Base-by-base conservation (phyloP, 1,140 invertebrate genomes). In the Subanguina moxae region DNA sequence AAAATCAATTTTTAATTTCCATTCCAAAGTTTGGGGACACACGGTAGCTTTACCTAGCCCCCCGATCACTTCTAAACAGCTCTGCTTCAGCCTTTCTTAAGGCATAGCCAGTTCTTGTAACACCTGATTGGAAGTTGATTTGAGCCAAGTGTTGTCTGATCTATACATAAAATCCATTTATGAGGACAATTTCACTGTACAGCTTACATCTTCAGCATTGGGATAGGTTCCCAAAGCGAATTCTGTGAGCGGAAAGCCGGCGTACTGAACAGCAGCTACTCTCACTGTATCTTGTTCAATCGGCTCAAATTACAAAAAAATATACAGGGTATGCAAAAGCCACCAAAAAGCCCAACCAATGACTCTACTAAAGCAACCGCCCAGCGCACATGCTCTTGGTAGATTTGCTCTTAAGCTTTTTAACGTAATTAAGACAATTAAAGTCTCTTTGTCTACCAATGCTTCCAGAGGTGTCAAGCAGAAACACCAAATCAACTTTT, bases 201-300 rank as follows among this genome's bases (percentile, higher is more conserved):
- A 62, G 19, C 76, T 48, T 30, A 78, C 76, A 57, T 78, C 70
- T n/a, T 78, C 71, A 15, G 63, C 72, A 11, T 57, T 72, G 1
- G 78, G 76, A 64, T 78, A 78, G 7, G 77, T 76, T 28, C 78
- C 78, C 7, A 78, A 65, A 9, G 77, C 74, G 57, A 78, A 78
- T 64, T 78, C 77, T 46, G 73, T 80, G 21, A 78, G 61, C 9
- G 77, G 77, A 64, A 80, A 78, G 8, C 78, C 72, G 8, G 76
- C 78, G 57, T 78, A 78, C 68, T 80, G 78, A 21, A 81, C 76
- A 13, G 77, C 73, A 27, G 76, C 78, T 19, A 78, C 76, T 19
- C 76, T 65, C 7, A 78, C 71, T 3, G 74, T 58, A 43, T 77
- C 76, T n/a, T 69, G 61, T 46, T 77, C 71, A 46, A 76, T 70